A percentile compares a stretch with the other conserved stretches of the same genome.
Evolutionary conservation across 2,113 vertebrate genomes (phyloP).

Genomic region (Cardinalis cardinalis): DNA sequence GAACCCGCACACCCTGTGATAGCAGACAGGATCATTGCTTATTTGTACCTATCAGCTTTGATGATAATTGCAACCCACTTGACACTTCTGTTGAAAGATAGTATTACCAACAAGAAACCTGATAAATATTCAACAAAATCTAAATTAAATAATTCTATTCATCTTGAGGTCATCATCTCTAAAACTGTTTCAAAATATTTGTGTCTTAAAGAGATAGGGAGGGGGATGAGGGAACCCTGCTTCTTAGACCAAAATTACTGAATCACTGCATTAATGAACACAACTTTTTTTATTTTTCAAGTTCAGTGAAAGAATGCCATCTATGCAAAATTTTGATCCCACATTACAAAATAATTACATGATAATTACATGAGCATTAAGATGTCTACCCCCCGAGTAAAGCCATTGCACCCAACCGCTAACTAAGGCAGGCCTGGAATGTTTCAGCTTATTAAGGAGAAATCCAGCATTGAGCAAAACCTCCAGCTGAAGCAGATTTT

Average conservation of each 20-base stretch:
- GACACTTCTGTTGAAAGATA: slow-evolving; percentile 45
- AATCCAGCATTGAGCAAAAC: slow-evolving; percentile 65
- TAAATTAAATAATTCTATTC: slow-evolving; percentile 34
- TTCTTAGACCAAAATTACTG: slow-evolving; percentile 8
- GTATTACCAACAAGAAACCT: slow-evolving; percentile 45
- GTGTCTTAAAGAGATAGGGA: background rate
- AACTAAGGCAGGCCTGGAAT: slow-evolving; percentile 53
- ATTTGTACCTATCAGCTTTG: slow-evolving; percentile 52
- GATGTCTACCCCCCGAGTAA: slow-evolving; percentile 66
- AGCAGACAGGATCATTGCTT: slow-evolving; percentile 13
- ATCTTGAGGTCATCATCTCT: slow-evolving; percentile 22
- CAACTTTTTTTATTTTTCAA: slow-evolving; percentile 47
- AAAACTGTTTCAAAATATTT: slow-evolving; percentile 49
- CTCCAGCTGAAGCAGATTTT: slow-evolving; percentile 62
- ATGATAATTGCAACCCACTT: slow-evolving; percentile 58
- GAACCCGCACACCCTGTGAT: background rate
- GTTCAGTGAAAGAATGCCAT: slow-evolving; percentile 49
- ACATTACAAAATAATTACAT: slow-evolving; percentile 69
- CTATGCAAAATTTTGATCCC: slow-evolving; percentile 65
- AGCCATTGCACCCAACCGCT: slow-evolving; percentile 41
- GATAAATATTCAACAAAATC: slow-evolving; percentile 41
- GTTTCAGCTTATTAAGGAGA: slow-evolving; percentile 65
- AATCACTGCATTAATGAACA: slow-evolving; percentile 16
- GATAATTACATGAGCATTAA: slow-evolving; percentile 63
- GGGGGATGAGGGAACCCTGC: background rate